phyloP scores from a whole-genome alignment of 1,140 invertebrate genomes.

The Metaphire vulgaris region DNA sequence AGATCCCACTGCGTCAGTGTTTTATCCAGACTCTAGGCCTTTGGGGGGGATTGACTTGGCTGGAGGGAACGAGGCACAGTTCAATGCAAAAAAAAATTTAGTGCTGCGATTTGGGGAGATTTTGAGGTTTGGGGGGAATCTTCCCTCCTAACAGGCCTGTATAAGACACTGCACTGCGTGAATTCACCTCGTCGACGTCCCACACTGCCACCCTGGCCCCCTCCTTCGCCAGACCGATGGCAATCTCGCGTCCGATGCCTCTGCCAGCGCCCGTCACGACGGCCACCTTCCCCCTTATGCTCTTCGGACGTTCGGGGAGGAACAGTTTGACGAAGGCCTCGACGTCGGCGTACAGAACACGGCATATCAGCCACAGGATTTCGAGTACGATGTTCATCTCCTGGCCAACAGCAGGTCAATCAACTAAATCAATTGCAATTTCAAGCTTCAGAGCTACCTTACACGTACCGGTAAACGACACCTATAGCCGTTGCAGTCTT shows the following conservation, averaged over 20 bases:
- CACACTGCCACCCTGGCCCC: constrained; percentile 77
- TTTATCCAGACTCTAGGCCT: too few relatives aligned
- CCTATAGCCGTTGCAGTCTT: too few relatives aligned
- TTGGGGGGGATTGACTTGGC: too few relatives aligned
- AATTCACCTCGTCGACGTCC: constrained; percentile 66
- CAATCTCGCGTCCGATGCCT: constrained; percentile 78
- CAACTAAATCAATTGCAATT: too few relatives aligned
- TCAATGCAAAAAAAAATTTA: too few relatives aligned
- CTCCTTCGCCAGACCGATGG: constrained; percentile 67
- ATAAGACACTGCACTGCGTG: background rate
- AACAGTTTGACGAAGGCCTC: background rate
- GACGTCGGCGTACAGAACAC: background rate
- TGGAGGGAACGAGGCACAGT: too few relatives aligned
- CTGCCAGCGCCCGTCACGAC: constrained; percentile 50
- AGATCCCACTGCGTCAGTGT: too few relatives aligned
- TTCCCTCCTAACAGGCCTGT: too few relatives aligned
- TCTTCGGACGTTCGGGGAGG: background rate
- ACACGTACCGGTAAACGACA: too few relatives aligned
- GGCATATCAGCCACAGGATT: background rate
- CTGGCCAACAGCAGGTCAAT: background rate
- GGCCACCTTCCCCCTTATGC: constrained; percentile 19
- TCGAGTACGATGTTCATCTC: background rate
- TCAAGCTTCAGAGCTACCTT: too few relatives aligned
- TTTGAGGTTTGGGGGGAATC: too few relatives aligned
- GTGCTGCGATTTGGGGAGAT: too few relatives aligned